phyloP scores from a whole-genome alignment of 2,888 invertebrate genomes.

The Cerastoderma edule region DNA sequence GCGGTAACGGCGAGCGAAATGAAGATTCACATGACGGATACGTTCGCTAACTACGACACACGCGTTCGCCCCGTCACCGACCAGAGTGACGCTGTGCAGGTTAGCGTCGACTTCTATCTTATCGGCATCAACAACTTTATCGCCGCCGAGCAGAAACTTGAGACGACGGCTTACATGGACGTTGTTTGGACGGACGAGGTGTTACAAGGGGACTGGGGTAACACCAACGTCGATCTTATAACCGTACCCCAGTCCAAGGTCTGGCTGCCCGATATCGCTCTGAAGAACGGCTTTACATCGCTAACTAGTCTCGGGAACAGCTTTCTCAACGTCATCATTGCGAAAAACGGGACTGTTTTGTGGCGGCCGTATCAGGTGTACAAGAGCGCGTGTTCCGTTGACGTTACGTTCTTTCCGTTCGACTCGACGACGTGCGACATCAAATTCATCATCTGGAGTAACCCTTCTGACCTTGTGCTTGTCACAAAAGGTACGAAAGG shows the following conservation, averaged over 20 bases:
- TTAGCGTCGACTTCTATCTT: slow-evolving; percentile 49
- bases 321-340: slow-evolving; percentile 44
- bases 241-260: slow-evolving; percentile 44
- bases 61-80: slow-evolving; percentile 48
- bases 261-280: slow-evolving; percentile 58
- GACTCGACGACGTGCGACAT: slow-evolving; percentile 64
- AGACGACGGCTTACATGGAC: slow-evolving; percentile 48
- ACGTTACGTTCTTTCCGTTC: slow-evolving; percentile 64
- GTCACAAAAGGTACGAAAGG: slow-evolving; percentile 39
- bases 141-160: slow-evolving; percentile 42
- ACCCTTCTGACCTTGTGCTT: slow-evolving; percentile 45
- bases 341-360: slow-evolving; percentile 31
- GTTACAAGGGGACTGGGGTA: slow-evolving; percentile 32
- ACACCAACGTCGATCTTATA: slow-evolving; percentile 30
- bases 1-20: slow-evolving; percentile 43
- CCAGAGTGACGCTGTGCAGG: slow-evolving; percentile 40
- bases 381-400: slow-evolving; percentile 60
- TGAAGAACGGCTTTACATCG: slow-evolving; percentile 61
- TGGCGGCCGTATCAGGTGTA: slow-evolving; percentile 65
- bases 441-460: slow-evolving; percentile 65
- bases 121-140: slow-evolving; percentile 53
- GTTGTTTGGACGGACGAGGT: slow-evolving; percentile 52
- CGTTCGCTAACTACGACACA: slow-evolving; percentile 40
- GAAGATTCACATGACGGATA: slow-evolving; percentile 36
- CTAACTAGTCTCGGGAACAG: slow-evolving; percentile 57